A percentile compares a stretch with the other conserved stretches of the same genome.
Evolutionary conservation across 2,113 vertebrate species (phyloP).

Genomic region (Ploceus nigricollis): DNA sequence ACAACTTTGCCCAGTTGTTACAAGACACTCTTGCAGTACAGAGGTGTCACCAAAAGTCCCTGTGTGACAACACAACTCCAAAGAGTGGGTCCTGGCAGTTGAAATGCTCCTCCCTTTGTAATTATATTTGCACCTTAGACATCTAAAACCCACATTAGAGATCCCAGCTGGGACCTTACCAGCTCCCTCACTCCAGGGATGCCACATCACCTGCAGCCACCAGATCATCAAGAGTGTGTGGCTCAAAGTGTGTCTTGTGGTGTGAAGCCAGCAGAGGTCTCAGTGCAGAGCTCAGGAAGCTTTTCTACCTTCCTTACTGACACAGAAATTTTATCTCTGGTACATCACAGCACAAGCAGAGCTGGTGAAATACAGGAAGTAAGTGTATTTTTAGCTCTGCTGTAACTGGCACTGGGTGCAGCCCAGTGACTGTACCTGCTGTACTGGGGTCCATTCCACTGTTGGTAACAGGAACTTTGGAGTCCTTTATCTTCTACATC

Average conservation of each 20-base stretch:
- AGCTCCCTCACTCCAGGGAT: neutral
- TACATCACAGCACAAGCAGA: neutral
- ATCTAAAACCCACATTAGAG: neutral
- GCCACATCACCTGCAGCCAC: neutral
- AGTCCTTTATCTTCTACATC: neutral
- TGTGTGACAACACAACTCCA: neutral
- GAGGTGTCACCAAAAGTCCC: neutral
- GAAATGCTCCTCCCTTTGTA: neutral
- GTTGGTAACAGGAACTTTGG: accelerated
- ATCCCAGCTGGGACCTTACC: neutral
- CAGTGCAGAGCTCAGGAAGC: neutral
- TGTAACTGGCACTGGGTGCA: neutral
- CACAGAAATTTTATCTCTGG: neutral
- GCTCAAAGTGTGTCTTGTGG: neutral
- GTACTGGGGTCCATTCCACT: neutral
- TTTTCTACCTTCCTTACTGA: neutral
- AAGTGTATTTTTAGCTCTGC: neutral
- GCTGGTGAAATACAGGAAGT: neutral
- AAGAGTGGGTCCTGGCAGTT: neutral
- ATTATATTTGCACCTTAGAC: neutral
- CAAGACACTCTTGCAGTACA: neutral
- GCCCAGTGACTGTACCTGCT: neutral
- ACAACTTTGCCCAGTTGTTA: neutral
- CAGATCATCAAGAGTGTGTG: neutral
- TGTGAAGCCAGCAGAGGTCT: neutral